Base-by-base conservation (phyloP, 92 coral and sea anemone species). In the Bergia sp. region DNA sequence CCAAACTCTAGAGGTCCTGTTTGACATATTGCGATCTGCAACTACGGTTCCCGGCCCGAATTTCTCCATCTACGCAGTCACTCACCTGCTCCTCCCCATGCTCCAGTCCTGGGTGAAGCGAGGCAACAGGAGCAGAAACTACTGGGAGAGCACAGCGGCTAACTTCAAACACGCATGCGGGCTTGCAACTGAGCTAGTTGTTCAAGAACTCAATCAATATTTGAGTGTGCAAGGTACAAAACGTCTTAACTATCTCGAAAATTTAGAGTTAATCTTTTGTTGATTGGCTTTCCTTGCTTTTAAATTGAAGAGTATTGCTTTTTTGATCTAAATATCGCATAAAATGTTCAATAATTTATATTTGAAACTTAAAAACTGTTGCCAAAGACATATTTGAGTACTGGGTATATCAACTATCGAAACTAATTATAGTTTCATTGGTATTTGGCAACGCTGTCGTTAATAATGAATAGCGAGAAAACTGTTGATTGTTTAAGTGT, bases 161-260 rank as follows among this genome's bases (percentile, higher is more conserved):
- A 97, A 97, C 93, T 97, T 97, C 87, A 97, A 95, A 57, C 99
- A 97, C 95, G 98, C 99, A 86, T 97, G 98, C 95, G 99, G 99
- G 64, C 93, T 97, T 69, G 98, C 96, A 44, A 97, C 99, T 37
- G 99, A 97, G 82, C 91, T 97, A 16, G 92, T 97, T 71, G 99
- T 97, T 13, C 97, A 93, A 69, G 98, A 97, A 72, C 93, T 97
- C 80, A 94, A 95, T 20, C 98, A 96, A 84, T 97, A 95, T 78
- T 91, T 97, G 41, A 93, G 95, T 85, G 98, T 94, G 29, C 96
- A 97, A 94, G 99, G 99, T 97, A 81, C 29, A n/a, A 23, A 77
- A 12, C 61, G 0, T 12, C 38, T 20, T 29, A 7, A n/a, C 85
- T 74, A 21, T 37, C 23, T 39, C 45, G 3, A 21, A 15, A 16